Percentiles rank a stretch among this genome's conserved stretches.
phyloP scores from a whole-genome alignment of 2,113 vertebrate species.

The Balaenoptera acutorostrata region DNA sequence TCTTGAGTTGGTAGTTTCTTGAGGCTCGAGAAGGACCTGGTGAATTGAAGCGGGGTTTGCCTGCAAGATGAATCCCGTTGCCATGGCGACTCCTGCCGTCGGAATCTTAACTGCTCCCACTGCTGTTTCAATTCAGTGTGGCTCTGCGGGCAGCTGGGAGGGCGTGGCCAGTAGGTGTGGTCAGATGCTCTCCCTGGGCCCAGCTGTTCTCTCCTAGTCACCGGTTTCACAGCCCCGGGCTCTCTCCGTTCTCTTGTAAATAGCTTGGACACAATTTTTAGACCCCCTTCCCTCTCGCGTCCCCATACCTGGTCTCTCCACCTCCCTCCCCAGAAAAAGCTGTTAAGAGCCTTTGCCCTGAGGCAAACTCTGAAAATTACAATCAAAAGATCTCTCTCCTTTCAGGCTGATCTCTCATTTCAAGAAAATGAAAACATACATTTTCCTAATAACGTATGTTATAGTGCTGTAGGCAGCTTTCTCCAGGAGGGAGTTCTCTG shows the following conservation, averaged over 20 bases:
- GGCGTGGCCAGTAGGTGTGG: constrained; percentile 71
- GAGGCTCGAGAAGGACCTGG: constrained; percentile 23
- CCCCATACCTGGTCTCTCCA: background rate
- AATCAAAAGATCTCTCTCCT: background rate
- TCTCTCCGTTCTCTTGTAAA: background rate
- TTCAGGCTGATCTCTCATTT: background rate
- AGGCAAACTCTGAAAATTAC: background rate
- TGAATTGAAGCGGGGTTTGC: constrained; percentile 57
- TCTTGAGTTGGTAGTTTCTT: constrained; percentile 12
- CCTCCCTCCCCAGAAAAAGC: background rate
- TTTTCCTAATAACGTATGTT: background rate
- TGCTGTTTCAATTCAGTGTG: constrained; percentile 19
- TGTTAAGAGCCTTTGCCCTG: background rate
- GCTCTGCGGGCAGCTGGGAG: constrained; percentile 67
- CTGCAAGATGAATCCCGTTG: constrained; percentile 65
- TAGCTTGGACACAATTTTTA: background rate
- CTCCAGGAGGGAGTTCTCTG: background rate
- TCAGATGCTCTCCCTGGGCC: constrained; percentile 18
- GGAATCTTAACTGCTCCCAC: constrained; percentile 60
- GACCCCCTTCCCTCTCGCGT: background rate
- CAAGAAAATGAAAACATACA: too few relatives aligned
- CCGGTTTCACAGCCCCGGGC: background rate
- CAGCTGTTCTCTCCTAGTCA: constrained; percentile 33
- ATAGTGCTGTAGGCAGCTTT: background rate
- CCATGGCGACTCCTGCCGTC: constrained; percentile 70